Evolutionary conservation across 2,797 vertebrate species (phyloP), one percentile per base, ranked within the genome.

Genomic region (Chaenodraco wilsoni): DNA sequence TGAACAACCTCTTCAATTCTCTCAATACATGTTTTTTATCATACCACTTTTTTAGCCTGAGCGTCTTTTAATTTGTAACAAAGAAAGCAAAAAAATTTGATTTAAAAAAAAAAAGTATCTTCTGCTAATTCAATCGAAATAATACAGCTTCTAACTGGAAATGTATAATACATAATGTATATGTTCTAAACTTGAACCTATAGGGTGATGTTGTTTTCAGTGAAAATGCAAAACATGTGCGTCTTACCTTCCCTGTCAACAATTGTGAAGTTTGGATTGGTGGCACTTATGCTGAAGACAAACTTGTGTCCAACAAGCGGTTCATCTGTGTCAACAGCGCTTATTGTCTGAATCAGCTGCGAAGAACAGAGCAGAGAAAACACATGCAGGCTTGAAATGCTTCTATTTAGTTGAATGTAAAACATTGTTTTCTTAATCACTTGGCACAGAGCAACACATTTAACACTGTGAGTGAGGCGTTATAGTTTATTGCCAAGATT

Each of bases 281-380:
- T 94, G 21, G 96, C 93, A 76, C 96, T 97, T 89, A 98, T 96
- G 72, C 96, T 98, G 88, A 99, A 99, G 91, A 97, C 97, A 90
- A 99, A 99, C 82, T 98, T 99, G 91, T 99, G 98, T 88, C 97
- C 97, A 40, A 97, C 95, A 10, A 97, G 95, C 4, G 98, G 97
- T 31, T 99, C 98, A 61, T 99, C 98, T 58, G 98, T 98, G 91
- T 99, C 98, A 65, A 99, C 94, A 2, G 97, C 98, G 82, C 97
- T 98, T 92, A 99, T 98, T 14, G 97, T 99, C 90, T 99, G 98
- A 90, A 99, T 99, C 78, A 98, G 92, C 98, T 99, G 93, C 21
- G 7, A 11, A 5, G 10, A 48, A 52, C 5, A 71, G 45, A 57
- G 66, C 5, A 62, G 2, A 65, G 16, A 45, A 43, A 37, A 58